Evolutionary conservation across 1,140 invertebrate species (phyloP), one percentile per base, ranked within the genome.

Genomic region (Neodiprion virginianus): DNA sequence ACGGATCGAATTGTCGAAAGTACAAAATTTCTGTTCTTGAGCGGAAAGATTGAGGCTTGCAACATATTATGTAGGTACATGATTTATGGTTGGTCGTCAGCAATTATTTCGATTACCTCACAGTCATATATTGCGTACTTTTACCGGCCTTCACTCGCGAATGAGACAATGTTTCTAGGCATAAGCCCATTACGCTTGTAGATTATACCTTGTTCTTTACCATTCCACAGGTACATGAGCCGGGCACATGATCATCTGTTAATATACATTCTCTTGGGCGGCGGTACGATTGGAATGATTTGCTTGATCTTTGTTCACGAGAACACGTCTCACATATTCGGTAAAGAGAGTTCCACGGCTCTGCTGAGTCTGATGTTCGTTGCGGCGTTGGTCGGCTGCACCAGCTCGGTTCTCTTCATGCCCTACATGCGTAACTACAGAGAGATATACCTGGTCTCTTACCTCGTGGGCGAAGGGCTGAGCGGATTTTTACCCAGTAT

Each of bases 401-500:
- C 96, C 0, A 97, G 96, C 77, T 97, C 97, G 0, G 96, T 98
- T 28, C 88, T 94, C 0, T 99, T 97, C 83, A 93, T 97, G 81
- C 97, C 97, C 0, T 98, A 95, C 84, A 95, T 98, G 93, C 92
- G 95, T 48, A 90, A 92, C 69, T 98, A 95, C 78, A 91, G 94
- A 79, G 92, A 93, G 78, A 91, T 93, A 21, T 98, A 93, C 77
- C 82, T 94, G 47, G 89, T 91, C 0, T 92, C 91, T 65, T 93
- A 92, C 78, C 84, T 93, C 10, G 90, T 93, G 11, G 93, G 92
- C 40, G 92, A 93, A 84, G 96, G 97, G 0, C 87, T 99, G 0
- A 97, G 96, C 84, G 96, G 96, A 0, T 93, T 98, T 74, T 81
- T 98, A 28, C 96, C 97, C 7, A 96, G 96, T 81, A 86, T 96